Evolutionary conservation across 2,888 invertebrate species (phyloP).

Genomic region (Argyra leucocephala): DNA sequence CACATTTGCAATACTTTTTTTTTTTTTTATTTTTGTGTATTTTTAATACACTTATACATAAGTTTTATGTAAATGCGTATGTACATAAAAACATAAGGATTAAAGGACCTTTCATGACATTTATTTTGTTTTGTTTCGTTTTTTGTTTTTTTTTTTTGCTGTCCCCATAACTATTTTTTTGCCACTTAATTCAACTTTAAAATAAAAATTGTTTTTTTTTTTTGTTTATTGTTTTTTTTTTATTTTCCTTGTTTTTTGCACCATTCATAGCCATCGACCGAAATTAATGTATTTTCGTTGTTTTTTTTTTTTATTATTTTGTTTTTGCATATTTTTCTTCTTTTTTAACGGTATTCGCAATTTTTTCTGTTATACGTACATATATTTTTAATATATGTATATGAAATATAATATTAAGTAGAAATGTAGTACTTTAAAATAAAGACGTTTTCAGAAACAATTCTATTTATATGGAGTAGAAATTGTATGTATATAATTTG

Average conservation of each 20-base stretch:
- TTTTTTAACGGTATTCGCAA: too few relatives aligned
- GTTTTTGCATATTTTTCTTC: neutral
- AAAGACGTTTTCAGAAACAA: too few relatives aligned
- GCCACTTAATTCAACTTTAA: neutral
- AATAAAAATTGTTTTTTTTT: neutral
- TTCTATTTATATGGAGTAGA: too few relatives aligned
- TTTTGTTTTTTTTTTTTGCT: neutral
- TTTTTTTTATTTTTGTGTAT: neutral
- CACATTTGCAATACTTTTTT: neutral
- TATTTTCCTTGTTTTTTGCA: neutral
- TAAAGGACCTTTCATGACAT: neutral
- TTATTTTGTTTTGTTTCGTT: neutral
- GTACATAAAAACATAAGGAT: neutral
- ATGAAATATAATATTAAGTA: too few relatives aligned
- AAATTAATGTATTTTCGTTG: slow-evolving; percentile 1
- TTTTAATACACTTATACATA: too few relatives aligned
- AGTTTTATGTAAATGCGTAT: too few relatives aligned
- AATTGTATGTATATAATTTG: too few relatives aligned
- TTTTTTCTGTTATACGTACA: too few relatives aligned
- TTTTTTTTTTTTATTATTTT: neutral
- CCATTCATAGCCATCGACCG: slow-evolving; percentile 1
- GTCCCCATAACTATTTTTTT: neutral
- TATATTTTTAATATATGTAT: too few relatives aligned
- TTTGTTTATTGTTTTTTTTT: neutral
- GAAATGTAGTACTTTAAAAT: too few relatives aligned